Evolutionary conservation across 2,888 invertebrate species (phyloP).

Genomic region (Drosophila melanosoma): DNA sequence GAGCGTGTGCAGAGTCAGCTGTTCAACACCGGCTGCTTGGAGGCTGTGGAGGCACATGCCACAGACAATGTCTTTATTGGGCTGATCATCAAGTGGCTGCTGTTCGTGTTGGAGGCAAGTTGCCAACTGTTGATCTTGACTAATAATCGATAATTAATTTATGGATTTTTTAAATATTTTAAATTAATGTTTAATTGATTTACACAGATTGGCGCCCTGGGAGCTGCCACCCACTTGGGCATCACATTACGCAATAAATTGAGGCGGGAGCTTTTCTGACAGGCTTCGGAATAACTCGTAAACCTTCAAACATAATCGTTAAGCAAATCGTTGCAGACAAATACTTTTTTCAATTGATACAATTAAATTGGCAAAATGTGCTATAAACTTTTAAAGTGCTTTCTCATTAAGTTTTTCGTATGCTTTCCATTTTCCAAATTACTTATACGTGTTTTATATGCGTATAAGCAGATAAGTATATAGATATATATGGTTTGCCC

Average conservation of each 20-base stretch:
- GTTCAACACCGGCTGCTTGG: conserved; percentile 66
- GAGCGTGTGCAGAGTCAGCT: conserved; percentile 57
- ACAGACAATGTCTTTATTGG: conserved; percentile 73
- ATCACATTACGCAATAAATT: conserved; percentile 79
- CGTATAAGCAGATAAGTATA: conserved; percentile 41
- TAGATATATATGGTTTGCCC: conserved; percentile 49
- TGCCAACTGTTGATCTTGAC: conserved; percentile 28
- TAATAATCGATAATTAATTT: conserved; percentile 32
- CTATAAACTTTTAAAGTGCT: conserved; percentile 33
- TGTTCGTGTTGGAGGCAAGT: conserved; percentile 78
- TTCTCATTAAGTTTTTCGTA: conserved; percentile 11
- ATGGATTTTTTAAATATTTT: conserved; percentile 21
- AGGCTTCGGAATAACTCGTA: conserved; percentile 19
- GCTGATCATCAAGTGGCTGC: conserved; percentile 77
- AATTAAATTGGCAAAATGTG: conserved; percentile 35
- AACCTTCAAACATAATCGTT: conserved; percentile 22
- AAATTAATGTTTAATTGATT: conserved; percentile 17
- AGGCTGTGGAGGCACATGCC: conserved; percentile 70
- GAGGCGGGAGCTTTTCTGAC: conserved; percentile 73
- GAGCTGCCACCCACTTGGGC: conserved; percentile 75
- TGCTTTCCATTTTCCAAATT: conserved; percentile 29
- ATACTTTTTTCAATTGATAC: conserved; percentile 23
- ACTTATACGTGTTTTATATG: conserved; percentile 33
- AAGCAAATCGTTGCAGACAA: conserved; percentile 29
- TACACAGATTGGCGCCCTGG: conserved; percentile 69